Percentiles rank a stretch among this genome's conserved stretches.
These are phyloP conservation scores for Aramus guarauna DNA, from an alignment of 2,113 vertebrate species.

Conservation along the genomic window DNA sequence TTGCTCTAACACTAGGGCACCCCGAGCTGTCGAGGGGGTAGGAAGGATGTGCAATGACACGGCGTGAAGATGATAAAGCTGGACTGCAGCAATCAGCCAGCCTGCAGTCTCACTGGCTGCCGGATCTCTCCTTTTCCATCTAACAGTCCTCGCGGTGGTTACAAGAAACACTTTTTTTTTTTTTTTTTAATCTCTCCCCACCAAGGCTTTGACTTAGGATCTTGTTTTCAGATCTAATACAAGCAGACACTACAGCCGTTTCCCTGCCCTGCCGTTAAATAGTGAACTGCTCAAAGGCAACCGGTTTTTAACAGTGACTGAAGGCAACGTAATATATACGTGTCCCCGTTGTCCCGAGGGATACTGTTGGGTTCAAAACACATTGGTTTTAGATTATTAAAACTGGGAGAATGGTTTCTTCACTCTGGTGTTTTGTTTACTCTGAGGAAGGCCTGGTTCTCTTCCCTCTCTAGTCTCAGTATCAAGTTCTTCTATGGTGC, in stretches of 20 bases:
- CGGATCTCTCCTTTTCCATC: background rate
- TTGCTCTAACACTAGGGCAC: background rate
- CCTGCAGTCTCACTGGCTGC: background rate
- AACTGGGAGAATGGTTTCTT: background rate
- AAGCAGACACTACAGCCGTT: background rate
- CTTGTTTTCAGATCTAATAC: background rate
- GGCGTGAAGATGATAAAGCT: rapidly evolving
- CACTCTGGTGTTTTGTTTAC: background rate
- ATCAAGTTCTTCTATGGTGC: background rate
- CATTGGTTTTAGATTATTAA: background rate
- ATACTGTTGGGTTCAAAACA: background rate
- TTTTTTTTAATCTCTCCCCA: background rate
- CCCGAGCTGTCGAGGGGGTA: rapidly evolving
- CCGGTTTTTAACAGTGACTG: rapidly evolving
- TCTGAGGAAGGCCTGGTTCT: background rate
- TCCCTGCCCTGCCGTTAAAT: background rate
- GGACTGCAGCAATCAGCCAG: background rate
- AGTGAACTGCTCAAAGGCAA: background rate
- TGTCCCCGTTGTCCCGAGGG: background rate
- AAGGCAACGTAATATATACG: rapidly evolving
- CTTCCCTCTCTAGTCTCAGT: background rate
- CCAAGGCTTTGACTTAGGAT: background rate
- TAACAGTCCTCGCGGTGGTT: background rate
- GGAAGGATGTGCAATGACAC: background rate
- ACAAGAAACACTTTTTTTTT: background rate